These are phyloP conservation scores for Callosobruchus maculatus DNA, from an alignment of 2,888 invertebrate species.

Conservation along the genomic window DNA sequence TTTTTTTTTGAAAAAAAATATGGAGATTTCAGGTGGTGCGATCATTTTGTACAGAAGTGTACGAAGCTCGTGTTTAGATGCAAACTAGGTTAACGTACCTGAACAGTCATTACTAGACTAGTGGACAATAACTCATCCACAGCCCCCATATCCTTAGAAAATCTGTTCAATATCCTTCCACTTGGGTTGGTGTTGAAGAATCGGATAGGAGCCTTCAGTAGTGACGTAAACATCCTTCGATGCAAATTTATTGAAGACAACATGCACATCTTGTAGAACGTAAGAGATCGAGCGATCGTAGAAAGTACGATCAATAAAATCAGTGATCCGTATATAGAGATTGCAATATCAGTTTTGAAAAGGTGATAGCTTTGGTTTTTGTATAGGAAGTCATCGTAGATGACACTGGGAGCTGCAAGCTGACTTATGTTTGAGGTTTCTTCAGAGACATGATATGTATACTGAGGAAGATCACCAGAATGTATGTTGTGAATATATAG, in stretches of 20 bases:
- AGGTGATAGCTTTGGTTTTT: conserved; percentile 1
- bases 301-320: conserved; percentile 57
- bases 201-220: conserved; percentile 57
- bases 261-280: conserved; percentile 72
- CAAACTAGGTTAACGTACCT: conserved; percentile 46
- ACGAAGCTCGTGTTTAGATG: not conserved
- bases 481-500: not conserved
- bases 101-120: conserved; percentile 57
- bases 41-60: not conserved
- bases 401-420: not conserved
- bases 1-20: too few relatives aligned
- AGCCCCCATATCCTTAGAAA: conserved; percentile 79
- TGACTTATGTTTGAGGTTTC: not conserved
- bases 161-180: conserved; percentile 73
- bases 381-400: not conserved
- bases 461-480: not conserved
- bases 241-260: conserved; percentile 73
- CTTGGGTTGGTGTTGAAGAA: conserved; percentile 85
- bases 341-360: conserved; percentile 26
- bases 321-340: conserved; percentile 54
- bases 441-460: not conserved
- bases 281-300: conserved; percentile 60
- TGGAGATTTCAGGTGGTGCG: too few relatives aligned
- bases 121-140: conserved; percentile 72
- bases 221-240: conserved; percentile 70